A percentile compares a stretch with the other conserved stretches of the same genome.
These are phyloP conservation scores for Meteorus colon DNA, from an alignment of 2,888 invertebrate genomes.

Conservation along the genomic window DNA sequence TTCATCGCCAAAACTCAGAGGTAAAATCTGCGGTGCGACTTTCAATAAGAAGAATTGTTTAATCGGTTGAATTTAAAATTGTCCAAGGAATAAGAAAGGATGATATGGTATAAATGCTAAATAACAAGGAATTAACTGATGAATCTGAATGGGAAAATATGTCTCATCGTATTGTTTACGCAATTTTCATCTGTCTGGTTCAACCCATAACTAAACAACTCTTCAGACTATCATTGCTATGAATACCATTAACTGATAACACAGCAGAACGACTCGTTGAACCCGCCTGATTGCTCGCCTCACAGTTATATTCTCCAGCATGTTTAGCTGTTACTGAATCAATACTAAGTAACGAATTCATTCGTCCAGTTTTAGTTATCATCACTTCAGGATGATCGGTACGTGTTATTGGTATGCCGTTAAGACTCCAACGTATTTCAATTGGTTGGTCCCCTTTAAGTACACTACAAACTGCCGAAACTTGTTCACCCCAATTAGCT, in stretches of 20 bases:
- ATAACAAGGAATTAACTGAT: conserved; percentile 1
- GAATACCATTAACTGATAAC: conserved; percentile 74
- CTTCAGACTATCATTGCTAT: neutral
- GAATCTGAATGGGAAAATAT: neutral
- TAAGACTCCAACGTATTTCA: conserved; percentile 81
- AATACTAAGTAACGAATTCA: conserved; percentile 72
- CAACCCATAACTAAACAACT: neutral
- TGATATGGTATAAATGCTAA: neutral
- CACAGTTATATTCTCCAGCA: conserved; percentile 74
- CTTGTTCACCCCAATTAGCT: conserved; percentile 85
- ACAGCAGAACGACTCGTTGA: conserved; percentile 72
- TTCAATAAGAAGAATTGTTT: conserved; percentile 48
- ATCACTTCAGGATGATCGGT: conserved; percentile 62
- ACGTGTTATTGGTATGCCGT: conserved; percentile 60
- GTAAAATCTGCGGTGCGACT: conserved; percentile 83
- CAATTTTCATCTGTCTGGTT: neutral
- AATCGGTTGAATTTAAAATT: conserved; percentile 16
- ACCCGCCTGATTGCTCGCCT: conserved; percentile 74
- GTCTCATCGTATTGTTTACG: conserved; percentile 29
- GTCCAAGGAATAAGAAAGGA: conserved; percentile 3
- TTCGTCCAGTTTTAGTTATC: conserved; percentile 66
- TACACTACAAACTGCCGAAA: conserved; percentile 82
- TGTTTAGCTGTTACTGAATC: conserved; percentile 73
- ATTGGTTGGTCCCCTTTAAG: conserved; percentile 88
- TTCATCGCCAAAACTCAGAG: conserved; percentile 84